Evolutionary conservation across 2,888 invertebrate genomes (phyloP), one percentile per base, ranked within the genome.

Genomic region (Ctena decussata): DNA sequence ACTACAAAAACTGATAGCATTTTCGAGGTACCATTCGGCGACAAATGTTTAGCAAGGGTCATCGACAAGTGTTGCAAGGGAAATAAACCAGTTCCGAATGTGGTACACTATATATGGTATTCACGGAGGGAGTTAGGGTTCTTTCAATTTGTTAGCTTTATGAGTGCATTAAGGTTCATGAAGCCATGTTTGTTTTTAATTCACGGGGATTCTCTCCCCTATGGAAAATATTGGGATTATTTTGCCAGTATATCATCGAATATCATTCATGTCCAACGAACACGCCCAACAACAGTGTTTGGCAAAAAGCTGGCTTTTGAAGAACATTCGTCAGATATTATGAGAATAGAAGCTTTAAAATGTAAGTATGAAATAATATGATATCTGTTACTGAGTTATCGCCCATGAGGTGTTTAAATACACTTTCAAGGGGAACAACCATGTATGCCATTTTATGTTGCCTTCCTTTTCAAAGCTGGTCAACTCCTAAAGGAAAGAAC

Each of bases 131-230:
- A 53, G 12, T 18, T 91, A 32, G 83, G 84, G 18, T 82, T 91
- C 15, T 84, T 82, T 57, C 77, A 84, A 11, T 85, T 90, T 27
- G 82, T 90, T 3, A 90, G 90, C 70, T 81, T 90, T 37, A 84
- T 91, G n/a, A n/a, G n/a, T n/a, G n/a, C n/a, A n/a, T n/a, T n/a
- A n/a, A n/a, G n/a, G n/a, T n/a, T n/a, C n/a, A 69, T 91, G 32
- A 77, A 85, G 32, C 92, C 92, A 6, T 92, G 92, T 74, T 78
- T 86, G 35, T 84, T 92, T 37, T 37, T 92, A 18, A 84, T 92
- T 60, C 91, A 91, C 74, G 90, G 87, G 0, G 84, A 89, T 44
- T 2, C 18, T 15, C 37, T 88, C 3, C 92, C 92, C 1, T 73
- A 30, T 12, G 92, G 92, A 11, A 78, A 65, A 15, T 89, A 89